Evolutionary conservation across 2,113 vertebrate genomes (phyloP), one percentile per base, ranked within the genome.

Genomic region (Cervus canadensis): DNA sequence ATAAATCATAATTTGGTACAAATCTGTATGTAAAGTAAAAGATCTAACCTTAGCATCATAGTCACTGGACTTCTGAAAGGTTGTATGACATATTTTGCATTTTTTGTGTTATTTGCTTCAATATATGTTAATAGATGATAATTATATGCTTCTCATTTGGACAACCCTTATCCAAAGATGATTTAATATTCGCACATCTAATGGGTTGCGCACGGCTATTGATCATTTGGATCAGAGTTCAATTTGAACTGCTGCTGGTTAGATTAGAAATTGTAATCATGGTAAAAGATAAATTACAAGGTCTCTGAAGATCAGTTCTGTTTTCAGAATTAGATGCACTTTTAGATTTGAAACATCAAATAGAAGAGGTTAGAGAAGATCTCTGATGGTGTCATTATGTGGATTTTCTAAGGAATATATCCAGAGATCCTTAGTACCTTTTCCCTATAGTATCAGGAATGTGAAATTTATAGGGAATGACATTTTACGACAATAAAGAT

Each of bases 221-320:
- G 98, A 98, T 98, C 97, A 98, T 97, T 74, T 97, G 94, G 97
- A 97, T 97, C 96, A 97, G 92, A 98, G 98, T 98, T 98, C 97
- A 98, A 95, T 98, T 96, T 98, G 94, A 97, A 94, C 54, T 93
- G 93, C 98, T 98, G 96, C 90, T 98, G 91, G 97, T 98, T 98
- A 98, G 95, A 97, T 97, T 97, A 95, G 96, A 97, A 98, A 98
- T 95, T 98, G 92, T 97, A 98, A 98, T 98, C 98, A 97, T 88
- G 89, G 86, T 84, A 83, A 96, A 97, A 98, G 97, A 97, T 97
- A 94, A 98, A 98, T 98, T 96, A 79, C 94, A 98, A 95, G 88
- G 96, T 95, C 97, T 96, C 85, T 84, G 86, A 60, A 93, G 96
- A 97, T 97, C 87, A 98, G 94, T 89, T 93, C 81, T 90, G 67